phyloP scores from a whole-genome alignment of 2,797 vertebrate species.

The Sardinella longiceps region DNA sequence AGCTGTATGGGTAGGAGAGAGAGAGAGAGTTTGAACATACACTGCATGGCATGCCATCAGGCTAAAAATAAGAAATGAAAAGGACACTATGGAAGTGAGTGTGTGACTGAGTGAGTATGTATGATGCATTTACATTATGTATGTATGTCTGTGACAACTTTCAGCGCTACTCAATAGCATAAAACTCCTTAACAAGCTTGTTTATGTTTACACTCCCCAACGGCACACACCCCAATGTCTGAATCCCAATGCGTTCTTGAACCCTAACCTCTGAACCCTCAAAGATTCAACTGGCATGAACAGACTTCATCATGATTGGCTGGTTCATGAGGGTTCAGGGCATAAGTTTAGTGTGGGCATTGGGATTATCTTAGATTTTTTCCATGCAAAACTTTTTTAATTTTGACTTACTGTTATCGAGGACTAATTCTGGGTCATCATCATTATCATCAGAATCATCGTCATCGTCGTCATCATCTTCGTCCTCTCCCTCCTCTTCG shows the following conservation, averaged over 20 bases:
- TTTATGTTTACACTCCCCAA: no score
- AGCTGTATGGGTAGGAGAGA: conserved; percentile 72
- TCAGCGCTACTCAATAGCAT: not conserved
- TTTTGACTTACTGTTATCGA: conserved; percentile 87
- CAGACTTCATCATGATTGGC: no score
- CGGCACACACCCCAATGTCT: no score
- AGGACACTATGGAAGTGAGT: no score
- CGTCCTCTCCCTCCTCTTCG: conserved; percentile 86
- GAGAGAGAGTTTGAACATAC: conserved; percentile 46
- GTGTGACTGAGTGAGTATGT: no score
- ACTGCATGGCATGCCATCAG: not conserved
- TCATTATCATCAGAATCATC: conserved; percentile 66
- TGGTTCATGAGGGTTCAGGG: no score
- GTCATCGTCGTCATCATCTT: conserved; percentile 89
- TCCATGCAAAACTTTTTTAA: conserved; percentile 27
- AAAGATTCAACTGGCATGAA: no score
- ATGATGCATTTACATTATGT: no score
- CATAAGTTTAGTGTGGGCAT: no score
- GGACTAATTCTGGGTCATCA: conserved; percentile 88
- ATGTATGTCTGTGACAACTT: no score
- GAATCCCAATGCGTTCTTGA: not conserved
- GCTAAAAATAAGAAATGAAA: not conserved
- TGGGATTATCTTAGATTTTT: no score
- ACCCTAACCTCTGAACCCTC: not conserved
- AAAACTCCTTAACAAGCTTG: not conserved